A percentile compares a stretch with the other conserved stretches of the same genome.
Evolutionary conservation across 2,888 invertebrate species (phyloP).

Genomic region (Stenchaetothrips biformis): DNA sequence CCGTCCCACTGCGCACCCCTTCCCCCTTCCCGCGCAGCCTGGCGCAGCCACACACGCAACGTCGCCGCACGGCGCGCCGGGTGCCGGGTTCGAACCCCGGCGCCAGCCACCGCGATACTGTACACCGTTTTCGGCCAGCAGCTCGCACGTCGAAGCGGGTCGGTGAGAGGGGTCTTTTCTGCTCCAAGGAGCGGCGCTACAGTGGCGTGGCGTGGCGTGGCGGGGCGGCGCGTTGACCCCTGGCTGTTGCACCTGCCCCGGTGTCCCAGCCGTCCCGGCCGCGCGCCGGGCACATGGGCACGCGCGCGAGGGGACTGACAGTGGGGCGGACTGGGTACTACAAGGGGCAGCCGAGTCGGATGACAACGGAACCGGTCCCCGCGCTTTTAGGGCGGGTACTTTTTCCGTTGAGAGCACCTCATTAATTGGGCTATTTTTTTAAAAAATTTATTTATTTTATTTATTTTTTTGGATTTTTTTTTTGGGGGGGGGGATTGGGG

Average conservation of each 20-base stretch:
- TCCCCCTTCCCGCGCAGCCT: neutral
- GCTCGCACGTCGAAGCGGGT: neutral
- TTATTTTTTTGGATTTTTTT: too few relatives aligned
- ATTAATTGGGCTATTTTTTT: too few relatives aligned
- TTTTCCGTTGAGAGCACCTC: too few relatives aligned
- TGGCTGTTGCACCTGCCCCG: neutral
- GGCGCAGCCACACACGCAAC: neutral
- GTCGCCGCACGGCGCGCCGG: neutral
- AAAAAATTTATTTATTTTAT: too few relatives aligned
- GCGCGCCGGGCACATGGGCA: neutral
- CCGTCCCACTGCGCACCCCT: constrained; percentile 19
- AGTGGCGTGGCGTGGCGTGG: constrained; percentile 1
- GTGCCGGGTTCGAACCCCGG: neutral
- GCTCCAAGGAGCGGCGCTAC: too few relatives aligned
- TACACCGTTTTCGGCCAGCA: neutral
- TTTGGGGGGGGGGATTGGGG: too few relatives aligned
- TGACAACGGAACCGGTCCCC: neutral
- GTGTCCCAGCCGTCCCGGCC: neutral
- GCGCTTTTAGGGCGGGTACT: too few relatives aligned
- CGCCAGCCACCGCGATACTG: neutral
- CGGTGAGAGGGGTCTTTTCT: too few relatives aligned
- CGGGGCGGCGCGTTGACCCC: neutral
- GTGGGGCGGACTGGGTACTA: neutral
- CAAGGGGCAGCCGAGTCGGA: neutral
- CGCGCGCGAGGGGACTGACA: too few relatives aligned